Evolutionary conservation across 2,888 invertebrate species (phyloP).

Genomic region (Pinctada fucata): DNA sequence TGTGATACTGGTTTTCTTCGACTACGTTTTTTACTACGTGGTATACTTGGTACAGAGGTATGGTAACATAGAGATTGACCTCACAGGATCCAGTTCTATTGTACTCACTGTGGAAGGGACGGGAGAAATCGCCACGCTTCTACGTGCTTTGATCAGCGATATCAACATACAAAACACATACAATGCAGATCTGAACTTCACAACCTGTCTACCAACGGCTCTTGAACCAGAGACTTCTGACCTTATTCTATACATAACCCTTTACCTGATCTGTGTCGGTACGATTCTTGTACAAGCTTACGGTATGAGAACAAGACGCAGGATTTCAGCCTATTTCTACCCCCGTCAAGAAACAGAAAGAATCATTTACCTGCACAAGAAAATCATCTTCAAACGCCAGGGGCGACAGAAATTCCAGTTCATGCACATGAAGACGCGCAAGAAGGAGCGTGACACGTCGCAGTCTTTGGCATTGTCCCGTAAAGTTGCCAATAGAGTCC

Average conservation of each 20-base stretch:
- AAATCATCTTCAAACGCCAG: conserved; percentile 49
- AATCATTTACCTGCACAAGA: conserved; percentile 50
- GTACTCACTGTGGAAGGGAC: conserved; percentile 45
- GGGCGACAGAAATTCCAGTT: conserved; percentile 21
- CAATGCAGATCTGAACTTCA: conserved; percentile 43
- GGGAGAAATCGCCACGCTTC: conserved; percentile 48
- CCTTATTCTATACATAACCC: conserved; percentile 38
- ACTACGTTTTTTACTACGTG: conserved; percentile 65
- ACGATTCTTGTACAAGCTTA: conserved; percentile 51
- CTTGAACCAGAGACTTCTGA: conserved; percentile 33
- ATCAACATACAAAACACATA: conserved; percentile 44
- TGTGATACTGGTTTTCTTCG: conserved; percentile 52
- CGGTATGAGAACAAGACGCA: conserved; percentile 45
- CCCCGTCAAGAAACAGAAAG: conserved; percentile 50
- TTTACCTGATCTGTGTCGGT: conserved; percentile 39
- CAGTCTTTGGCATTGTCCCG: background rate
- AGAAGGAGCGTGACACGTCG: background rate
- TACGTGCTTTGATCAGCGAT: conserved; percentile 39
- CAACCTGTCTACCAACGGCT: conserved; percentile 51
- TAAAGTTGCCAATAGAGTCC: background rate
- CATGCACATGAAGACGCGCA: conserved; percentile 25
- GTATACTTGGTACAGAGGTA: conserved; percentile 57
- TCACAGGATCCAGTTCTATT: conserved; percentile 44
- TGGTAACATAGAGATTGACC: conserved; percentile 53
- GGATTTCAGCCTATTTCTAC: conserved; percentile 51